Evolutionary conservation across 2,113 vertebrate species (phyloP).

Genomic region (Nematolebias whitei): DNA sequence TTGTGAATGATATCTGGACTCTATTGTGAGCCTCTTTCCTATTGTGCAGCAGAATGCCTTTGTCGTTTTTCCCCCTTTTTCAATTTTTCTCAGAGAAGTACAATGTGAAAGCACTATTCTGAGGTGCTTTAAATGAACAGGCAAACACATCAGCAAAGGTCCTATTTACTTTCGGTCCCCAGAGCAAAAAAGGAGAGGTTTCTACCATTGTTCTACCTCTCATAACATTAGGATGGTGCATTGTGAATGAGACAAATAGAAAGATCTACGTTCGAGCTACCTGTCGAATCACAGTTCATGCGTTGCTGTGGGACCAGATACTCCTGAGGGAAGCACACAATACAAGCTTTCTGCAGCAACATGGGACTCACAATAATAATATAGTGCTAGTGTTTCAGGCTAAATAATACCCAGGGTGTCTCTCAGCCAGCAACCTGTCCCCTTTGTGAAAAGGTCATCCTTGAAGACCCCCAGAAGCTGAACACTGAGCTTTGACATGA

Average conservation of each 20-base stretch:
- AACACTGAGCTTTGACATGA: constrained; percentile 53
- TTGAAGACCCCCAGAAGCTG: constrained; percentile 57
- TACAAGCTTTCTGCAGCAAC: constrained; percentile 36
- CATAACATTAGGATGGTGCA: constrained; percentile 51
- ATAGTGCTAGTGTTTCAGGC: constrained; percentile 8
- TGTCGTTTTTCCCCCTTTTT: constrained; percentile 37
- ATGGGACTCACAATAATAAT: constrained; percentile 44
- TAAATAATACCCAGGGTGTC: constrained; percentile 48
- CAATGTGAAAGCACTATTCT: constrained; percentile 44
- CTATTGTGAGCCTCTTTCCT: constrained; percentile 56
- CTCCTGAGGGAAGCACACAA: constrained; percentile 58
- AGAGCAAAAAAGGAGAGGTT: constrained; percentile 46
- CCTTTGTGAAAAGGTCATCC: constrained; percentile 66
- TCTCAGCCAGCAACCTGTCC: constrained; percentile 47
- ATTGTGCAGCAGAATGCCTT: constrained; percentile 62
- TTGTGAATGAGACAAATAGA: constrained; percentile 46
- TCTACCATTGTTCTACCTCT: constrained; percentile 58
- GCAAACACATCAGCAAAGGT: constrained; percentile 57
- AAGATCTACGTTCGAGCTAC: constrained; percentile 48
- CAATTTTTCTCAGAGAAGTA: constrained; percentile 13
- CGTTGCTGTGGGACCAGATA: constrained; percentile 15
- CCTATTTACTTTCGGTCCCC: constrained; percentile 57
- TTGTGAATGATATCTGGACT: constrained; percentile 72
- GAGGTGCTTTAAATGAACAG: constrained; percentile 63
- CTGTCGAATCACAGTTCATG: constrained; percentile 51